Percentiles rank a stretch among this genome's conserved stretches.
Conservation (phyloP, 2,888 invertebrate genomes). For the Pterostichus madidus region DNA sequence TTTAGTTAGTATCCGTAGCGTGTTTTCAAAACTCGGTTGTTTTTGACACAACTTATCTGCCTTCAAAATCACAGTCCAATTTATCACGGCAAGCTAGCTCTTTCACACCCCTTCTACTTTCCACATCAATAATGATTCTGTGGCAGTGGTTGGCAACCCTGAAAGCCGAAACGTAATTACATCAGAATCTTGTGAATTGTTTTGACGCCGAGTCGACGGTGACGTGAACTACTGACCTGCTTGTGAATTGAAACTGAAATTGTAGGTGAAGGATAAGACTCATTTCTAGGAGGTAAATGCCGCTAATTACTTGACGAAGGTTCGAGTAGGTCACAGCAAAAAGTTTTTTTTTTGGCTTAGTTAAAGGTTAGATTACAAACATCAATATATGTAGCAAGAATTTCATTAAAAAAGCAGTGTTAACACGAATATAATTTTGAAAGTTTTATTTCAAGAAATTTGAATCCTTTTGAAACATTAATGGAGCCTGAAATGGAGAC, state of each 20-base stretch:
- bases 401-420: background rate
- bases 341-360: background rate
- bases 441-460: too few relatives aligned
- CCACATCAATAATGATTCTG: too few relatives aligned
- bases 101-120: too few relatives aligned
- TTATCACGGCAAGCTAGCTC: too few relatives aligned
- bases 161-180: slow-evolving; percentile 18
- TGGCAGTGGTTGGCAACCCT: too few relatives aligned
- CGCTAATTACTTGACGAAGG: slow-evolving; percentile 5
- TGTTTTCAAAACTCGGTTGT: too few relatives aligned
- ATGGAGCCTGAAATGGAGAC: too few relatives aligned
- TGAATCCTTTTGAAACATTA: too few relatives aligned
- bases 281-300: slow-evolving; percentile 33
- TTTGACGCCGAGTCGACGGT: slow-evolving; percentile 10
- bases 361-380: background rate
- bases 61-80: too few relatives aligned
- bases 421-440: too few relatives aligned
- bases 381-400: background rate
- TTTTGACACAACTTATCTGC: too few relatives aligned
- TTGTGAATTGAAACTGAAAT: slow-evolving; percentile 14
- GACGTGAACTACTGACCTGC: slow-evolving; percentile 44
- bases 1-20: too few relatives aligned
- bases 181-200: slow-evolving; percentile 18
- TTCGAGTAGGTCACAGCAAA: slow-evolving; percentile 27
- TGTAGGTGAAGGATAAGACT: slow-evolving; percentile 45